Evolutionary conservation across 2,888 invertebrate genomes (phyloP).

Genomic region (Hetaerina titia): DNA sequence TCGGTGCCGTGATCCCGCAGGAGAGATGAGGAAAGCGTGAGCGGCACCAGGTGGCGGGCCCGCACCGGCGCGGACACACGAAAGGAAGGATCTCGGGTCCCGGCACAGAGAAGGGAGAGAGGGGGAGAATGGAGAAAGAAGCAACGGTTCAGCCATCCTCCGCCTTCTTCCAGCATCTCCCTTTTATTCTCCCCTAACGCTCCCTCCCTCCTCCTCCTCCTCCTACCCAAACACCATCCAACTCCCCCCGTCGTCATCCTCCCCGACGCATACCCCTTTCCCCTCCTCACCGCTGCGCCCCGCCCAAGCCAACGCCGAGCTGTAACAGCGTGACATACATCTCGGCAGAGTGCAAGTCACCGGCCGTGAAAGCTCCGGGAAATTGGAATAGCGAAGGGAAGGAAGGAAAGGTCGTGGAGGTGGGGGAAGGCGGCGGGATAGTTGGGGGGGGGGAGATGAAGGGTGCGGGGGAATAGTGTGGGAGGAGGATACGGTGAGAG

Average conservation of each 20-base stretch:
- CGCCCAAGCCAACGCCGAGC: constrained; percentile 58
- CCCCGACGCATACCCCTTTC: not conserved
- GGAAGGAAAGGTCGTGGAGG: not conserved
- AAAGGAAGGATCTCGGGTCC: too few species aligned
- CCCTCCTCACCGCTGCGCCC: not conserved
- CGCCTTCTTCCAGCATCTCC: not conserved
- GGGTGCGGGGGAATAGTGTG: not conserved
- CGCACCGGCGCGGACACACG: too few species aligned
- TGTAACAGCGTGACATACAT: constrained; percentile 62
- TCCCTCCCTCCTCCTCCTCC: not conserved
- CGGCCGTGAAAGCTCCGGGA: constrained; percentile 57
- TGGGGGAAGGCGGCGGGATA: not conserved
- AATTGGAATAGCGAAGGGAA: constrained; percentile 7
- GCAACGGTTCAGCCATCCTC: not conserved
- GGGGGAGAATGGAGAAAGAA: not conserved
- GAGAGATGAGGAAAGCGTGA: constrained; percentile 17
- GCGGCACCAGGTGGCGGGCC: not conserved
- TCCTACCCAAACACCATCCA: not conserved
- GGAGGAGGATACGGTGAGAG: not conserved
- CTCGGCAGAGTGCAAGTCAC: constrained; percentile 53
- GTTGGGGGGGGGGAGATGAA: not conserved
- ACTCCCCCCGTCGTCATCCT: not conserved
- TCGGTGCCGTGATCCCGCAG: not conserved
- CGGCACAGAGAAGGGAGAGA: too few species aligned
- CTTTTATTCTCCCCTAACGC: not conserved